Evolutionary conservation across 2,113 vertebrate species (phyloP).

Genomic region (Nanger granti): DNA sequence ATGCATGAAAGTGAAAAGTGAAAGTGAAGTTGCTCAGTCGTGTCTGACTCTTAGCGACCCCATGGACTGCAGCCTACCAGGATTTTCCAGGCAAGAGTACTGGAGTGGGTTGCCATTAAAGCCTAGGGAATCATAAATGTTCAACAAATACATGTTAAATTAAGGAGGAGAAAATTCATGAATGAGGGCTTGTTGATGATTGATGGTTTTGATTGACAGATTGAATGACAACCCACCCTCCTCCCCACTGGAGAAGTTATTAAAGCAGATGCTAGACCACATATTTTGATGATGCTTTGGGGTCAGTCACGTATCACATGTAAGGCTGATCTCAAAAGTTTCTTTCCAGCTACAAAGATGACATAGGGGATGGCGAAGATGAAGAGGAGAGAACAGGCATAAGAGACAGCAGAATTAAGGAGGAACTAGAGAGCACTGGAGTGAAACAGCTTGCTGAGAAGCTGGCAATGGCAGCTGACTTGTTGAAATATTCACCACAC

Average conservation of each 20-base stretch:
- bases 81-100: no score
- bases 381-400: background rate
- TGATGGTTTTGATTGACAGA: background rate
- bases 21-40: fast-evolving
- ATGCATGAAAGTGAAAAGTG: no score
- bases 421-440: background rate
- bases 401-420: conserved; percentile 8
- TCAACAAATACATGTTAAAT: background rate
- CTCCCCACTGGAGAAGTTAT: background rate
- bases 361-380: background rate
- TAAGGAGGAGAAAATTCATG: background rate
- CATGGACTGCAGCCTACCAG: no score
- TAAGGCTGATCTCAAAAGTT: background rate
- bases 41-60: fast-evolving
- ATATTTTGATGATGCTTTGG: background rate
- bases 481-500: conserved; percentile 62
- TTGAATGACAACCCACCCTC: background rate
- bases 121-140: background rate
- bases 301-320: background rate
- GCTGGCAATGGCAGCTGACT: conserved; percentile 50
- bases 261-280: background rate
- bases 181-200: background rate
- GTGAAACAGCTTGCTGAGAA: conserved; percentile 31
- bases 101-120: background rate
- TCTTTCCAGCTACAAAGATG: background rate